Percentiles rank a stretch among this genome's conserved stretches.
phyloP scores from a whole-genome alignment of 2,888 invertebrate genomes.

The Lasioglossum morio region DNA sequence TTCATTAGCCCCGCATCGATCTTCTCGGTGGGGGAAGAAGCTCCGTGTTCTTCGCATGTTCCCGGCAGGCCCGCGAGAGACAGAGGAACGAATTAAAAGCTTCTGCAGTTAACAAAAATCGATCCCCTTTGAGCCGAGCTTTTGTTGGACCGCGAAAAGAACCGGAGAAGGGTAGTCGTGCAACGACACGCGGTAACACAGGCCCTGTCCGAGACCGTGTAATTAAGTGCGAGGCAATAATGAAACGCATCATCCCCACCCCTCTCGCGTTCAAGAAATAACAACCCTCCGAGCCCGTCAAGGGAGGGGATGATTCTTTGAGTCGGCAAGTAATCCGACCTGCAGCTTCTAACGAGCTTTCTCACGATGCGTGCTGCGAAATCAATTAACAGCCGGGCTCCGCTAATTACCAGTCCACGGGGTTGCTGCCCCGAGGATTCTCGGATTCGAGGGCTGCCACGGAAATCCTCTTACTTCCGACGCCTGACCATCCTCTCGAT shows the following conservation, averaged over 20 bases:
- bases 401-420: constrained; percentile 69
- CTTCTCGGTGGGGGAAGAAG: neutral
- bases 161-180: neutral
- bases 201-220: constrained; percentile 55
- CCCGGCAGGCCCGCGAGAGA: neutral
- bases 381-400: constrained; percentile 72
- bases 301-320: constrained; percentile 51
- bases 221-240: constrained; percentile 71
- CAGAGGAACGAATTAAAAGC: constrained; percentile 14
- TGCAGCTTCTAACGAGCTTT: constrained; percentile 76
- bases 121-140: constrained; percentile 5
- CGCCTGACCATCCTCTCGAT: neutral
- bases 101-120: constrained; percentile 26
- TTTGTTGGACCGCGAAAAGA: constrained; percentile 23
- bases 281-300: constrained; percentile 50
- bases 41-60: constrained; percentile 5
- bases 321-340: constrained; percentile 61
- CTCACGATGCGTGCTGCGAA: constrained; percentile 75
- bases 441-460: neutral
- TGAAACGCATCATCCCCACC: constrained; percentile 72
- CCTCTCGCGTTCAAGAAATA: constrained; percentile 55
- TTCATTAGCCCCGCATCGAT: neutral
- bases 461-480: neutral
- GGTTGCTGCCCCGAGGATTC: neutral
- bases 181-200: constrained; percentile 23